Evolutionary conservation across 2,113 vertebrate species (phyloP), one percentile per base, ranked within the genome.

Genomic region (Pterocles gutturalis): DNA sequence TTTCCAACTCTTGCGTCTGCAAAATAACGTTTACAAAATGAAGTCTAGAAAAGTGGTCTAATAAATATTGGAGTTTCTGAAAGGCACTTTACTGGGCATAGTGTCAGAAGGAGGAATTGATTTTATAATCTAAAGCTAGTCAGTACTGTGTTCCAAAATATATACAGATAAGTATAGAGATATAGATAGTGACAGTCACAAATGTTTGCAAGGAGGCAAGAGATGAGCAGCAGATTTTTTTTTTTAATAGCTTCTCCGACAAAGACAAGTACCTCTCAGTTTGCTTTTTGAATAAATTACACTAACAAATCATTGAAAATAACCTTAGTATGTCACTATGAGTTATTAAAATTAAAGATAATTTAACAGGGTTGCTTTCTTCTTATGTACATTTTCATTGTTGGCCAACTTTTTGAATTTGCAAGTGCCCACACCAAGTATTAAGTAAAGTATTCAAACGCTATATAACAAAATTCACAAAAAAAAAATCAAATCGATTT

Each of bases 81-180:
- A 72, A 80, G 58, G 34, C 91, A 48, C 33, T 81, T 73, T 36
- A 60, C n/a, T 46, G n/a, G 34, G 51, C 54, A 46, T 83, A 66
- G 70, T 54, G 66, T 90, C 55, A 79, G 58, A 70, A 80, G 46
- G 14, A 88, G 9, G n/a, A 90, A 88, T 21, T 80, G 58, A 93
- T 91, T 94, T 89, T 65, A 46, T 83, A 62, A 80, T 69, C 64
- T 84, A 85, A 90, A 83, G 16, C 70, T 93, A 80, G 70, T 85
- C 70, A 69, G 48, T 31, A 49, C 57, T 69, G 12, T 53, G 38
- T 60, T 91, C 61, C 81, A 82, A 80, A 88, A 88, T 48, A 51
- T 13, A 38, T 69, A 77, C 28, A 73, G 45, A 21, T 72, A 76
- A 34, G 15, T 20, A n/a, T 9, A 67, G 46, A 89, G 34, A n/a